A percentile compares a stretch with the other conserved stretches of the same genome.
Conservation (phyloP, 2,888 invertebrate genomes). For the Cryptocheilus praepositus region DNA sequence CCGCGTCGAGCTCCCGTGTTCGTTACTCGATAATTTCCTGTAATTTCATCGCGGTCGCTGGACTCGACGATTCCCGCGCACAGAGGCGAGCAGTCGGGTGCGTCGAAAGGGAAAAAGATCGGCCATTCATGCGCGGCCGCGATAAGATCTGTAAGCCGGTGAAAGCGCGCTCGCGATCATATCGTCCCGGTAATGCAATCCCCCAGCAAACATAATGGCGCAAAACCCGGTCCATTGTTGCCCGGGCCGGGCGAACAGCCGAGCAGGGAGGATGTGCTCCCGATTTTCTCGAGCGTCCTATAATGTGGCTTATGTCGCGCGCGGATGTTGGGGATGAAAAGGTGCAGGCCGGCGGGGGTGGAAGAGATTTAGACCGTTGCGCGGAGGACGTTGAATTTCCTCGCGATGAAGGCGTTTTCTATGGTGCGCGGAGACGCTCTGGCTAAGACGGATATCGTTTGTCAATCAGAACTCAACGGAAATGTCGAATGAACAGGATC, state of each 20-base stretch:
- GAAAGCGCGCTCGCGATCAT: constrained; percentile 56
- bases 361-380: neutral
- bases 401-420: too few species aligned
- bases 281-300: constrained; percentile 64
- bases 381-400: too few species aligned
- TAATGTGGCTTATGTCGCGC: constrained; percentile 62
- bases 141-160: constrained; percentile 60
- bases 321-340: constrained; percentile 25
- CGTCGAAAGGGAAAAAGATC: constrained; percentile 48
- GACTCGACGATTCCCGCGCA: too few species aligned
- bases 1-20: too few species aligned
- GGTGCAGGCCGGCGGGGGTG: neutral
- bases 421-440: neutral
- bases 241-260: constrained; percentile 49
- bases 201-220: constrained; percentile 65
- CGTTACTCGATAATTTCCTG: too few species aligned
- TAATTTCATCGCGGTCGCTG: too few species aligned
- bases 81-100: constrained; percentile 32
- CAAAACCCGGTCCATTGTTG: constrained; percentile 58
- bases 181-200: constrained; percentile 66
- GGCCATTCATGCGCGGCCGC: constrained; percentile 45
- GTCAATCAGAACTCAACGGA: too few species aligned
- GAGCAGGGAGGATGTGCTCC: constrained; percentile 62
- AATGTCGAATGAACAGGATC: too few species aligned
- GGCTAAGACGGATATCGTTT: too few species aligned